Conservation (phyloP, 2,113 vertebrate species). For the Colossoma macropomum region DNA sequence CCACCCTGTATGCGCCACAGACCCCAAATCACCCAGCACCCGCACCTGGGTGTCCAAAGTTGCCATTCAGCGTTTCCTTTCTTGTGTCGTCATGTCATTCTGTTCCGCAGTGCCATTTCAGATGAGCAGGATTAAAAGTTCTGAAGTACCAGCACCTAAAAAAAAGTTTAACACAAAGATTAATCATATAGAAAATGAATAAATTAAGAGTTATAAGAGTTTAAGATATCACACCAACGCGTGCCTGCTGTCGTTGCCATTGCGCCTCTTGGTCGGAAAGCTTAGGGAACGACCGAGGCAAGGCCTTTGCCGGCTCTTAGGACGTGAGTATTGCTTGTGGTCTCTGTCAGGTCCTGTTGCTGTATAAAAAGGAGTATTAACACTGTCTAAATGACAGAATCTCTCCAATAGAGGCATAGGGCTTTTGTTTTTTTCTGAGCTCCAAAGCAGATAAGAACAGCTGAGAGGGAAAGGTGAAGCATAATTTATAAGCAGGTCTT, state of each 20-base stretch:
- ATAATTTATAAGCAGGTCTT: slow-evolving; percentile 65
- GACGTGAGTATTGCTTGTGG: slow-evolving; percentile 23
- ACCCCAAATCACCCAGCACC: slow-evolving; percentile 74
- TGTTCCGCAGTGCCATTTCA: slow-evolving; percentile 86
- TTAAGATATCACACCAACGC: slow-evolving; percentile 87
- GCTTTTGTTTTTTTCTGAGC: slow-evolving; percentile 34
- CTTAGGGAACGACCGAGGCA: slow-evolving; percentile 75
- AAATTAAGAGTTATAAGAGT: slow-evolving; percentile 61
- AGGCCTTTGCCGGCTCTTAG: slow-evolving; percentile 35
- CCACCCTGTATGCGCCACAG: slow-evolving; percentile 36
- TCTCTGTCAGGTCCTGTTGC: slow-evolving; percentile 41
- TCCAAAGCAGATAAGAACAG: slow-evolving; percentile 48
- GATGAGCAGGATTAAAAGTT: slow-evolving; percentile 61
- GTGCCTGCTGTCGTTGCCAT: slow-evolving; percentile 93
- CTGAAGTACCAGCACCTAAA: slow-evolving; percentile 83
- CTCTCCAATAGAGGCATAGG: slow-evolving; percentile 20
- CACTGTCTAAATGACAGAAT: slow-evolving; percentile 21
- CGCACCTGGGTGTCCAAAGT: slow-evolving; percentile 81
- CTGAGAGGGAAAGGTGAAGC: slow-evolving; percentile 60
- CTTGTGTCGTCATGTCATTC: slow-evolving; percentile 83
- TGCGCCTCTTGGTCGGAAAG: slow-evolving; percentile 71
- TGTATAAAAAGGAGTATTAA: slow-evolving; percentile 11
- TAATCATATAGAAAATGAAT: slow-evolving; percentile 52
- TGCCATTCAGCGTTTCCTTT: slow-evolving; percentile 82
- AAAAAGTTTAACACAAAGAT: slow-evolving; percentile 54